Evolutionary conservation across 2,113 vertebrate species (phyloP).

Genomic region (Hystrix cristata): DNA sequence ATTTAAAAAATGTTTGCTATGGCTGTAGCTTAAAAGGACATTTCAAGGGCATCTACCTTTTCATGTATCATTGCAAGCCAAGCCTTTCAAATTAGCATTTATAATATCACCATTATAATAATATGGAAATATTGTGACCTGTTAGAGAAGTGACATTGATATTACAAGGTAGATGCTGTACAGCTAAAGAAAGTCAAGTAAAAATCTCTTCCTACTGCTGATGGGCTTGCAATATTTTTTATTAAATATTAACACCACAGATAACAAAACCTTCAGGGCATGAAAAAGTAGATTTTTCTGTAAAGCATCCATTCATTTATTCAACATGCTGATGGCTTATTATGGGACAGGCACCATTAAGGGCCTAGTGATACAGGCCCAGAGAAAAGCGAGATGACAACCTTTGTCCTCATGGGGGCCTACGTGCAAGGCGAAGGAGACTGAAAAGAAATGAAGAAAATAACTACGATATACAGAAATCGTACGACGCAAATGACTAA

Average conservation of each 20-base stretch:
- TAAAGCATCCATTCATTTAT: slow-evolving; percentile 35
- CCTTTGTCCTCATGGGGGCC: neutral
- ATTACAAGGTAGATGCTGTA: neutral
- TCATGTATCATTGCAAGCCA: neutral
- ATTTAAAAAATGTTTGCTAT: neutral
- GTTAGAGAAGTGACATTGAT: neutral
- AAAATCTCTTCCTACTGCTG: neutral
- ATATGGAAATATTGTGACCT: neutral
- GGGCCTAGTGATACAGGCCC: neutral
- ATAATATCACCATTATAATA: neutral
- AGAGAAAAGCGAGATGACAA: slow-evolving; percentile 34
- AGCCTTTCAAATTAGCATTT: neutral
- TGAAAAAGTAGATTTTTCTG: slow-evolving; percentile 12
- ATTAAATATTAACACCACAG: slow-evolving; percentile 44
- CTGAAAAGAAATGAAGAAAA: slow-evolving; percentile 20
- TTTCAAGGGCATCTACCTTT: neutral
- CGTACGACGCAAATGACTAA: neutral
- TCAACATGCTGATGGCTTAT: neutral
- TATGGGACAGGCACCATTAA: slow-evolving; percentile 19
- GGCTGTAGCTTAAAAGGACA: neutral
- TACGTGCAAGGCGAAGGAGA: neutral
- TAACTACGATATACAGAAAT: neutral
- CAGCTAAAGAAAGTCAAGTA: neutral
- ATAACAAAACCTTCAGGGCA: slow-evolving; percentile 34
- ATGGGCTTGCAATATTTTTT: neutral